Base-by-base conservation (phyloP, 2,113 vertebrate species). In the Lepisosteus oculatus region DNA sequence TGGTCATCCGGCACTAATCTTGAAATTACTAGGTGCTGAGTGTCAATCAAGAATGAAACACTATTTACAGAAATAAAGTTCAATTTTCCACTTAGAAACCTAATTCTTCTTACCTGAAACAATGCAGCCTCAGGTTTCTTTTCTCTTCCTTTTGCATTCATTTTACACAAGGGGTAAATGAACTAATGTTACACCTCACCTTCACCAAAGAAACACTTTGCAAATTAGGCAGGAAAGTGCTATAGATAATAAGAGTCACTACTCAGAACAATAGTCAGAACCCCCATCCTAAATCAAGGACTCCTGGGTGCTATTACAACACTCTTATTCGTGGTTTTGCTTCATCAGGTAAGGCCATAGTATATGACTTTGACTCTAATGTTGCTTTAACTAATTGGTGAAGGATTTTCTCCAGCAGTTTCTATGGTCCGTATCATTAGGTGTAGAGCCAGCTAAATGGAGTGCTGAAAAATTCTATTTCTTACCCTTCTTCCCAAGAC, bases 191-290 rank as follows among this genome's bases (percentile, higher is more conserved):
- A 51, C 8, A 9, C 47, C 47, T 51, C 88, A 89, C 83, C 86
- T 81, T 78, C 81, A 82, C 74, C 80, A 75, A 77, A 87, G 81
- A 84, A 78, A 81, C 73, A 75, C 81, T 83, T 67, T 73, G 44
- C 82, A 85, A 88, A 89, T 91, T 90, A 90, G 77, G 75, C 81
- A 77, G 77, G 74, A 78, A 79, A 78, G 80, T 78, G 77, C 83
- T 83, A 80, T 77, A 83, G 82, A 79, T 85, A 87, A 89, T 87
- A 80, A 82, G 81, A 87, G 88, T 90, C 82, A 80, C 67, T 77
- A 72, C 80, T 86, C 77, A 85, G 84, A 83, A 84, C 84, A 85
- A 87, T 87, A 88, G 84, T 88, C 78, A 86, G 82, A 84, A 77
- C 84, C 83, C 87, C 84, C 85, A 51, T 51, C 8, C 8, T 51